Evolutionary conservation across 2,113 vertebrate genomes (phyloP), one percentile per base, ranked within the genome.

Genomic region (Ahaetulla prasina): DNA sequence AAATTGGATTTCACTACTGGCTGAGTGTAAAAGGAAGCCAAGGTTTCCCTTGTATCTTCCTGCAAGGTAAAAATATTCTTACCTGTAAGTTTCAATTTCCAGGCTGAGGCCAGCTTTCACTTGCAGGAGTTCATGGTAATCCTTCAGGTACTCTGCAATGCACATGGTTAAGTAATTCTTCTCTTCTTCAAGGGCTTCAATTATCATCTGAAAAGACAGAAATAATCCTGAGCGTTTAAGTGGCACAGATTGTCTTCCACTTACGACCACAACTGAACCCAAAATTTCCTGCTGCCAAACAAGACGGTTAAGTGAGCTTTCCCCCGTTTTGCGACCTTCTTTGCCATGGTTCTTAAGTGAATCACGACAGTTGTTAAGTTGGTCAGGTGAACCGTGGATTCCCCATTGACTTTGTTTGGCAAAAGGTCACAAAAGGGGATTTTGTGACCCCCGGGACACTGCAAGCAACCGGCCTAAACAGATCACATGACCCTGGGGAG

Each of bases 81-180:
- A 99, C 99, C 99, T 98, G 97, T 99, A 99, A 22, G 98, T 97
- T 35, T 98, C 98, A 94, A 99, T 98, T 96, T 99, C 99, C 94
- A 99, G 97, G 93, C 98, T 98, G 88, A 99, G 98, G 60, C 98
- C 97, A 23, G 98, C 98, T 96, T 99, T 99, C 95, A 98, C 98
- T 95, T 98, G 98, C 93, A 99, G 96, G 8, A 99, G 98, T 0
- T 99, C 98, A 93, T 99, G 98, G 85, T 99, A 98, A 74, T 99
- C 99, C 91, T 95, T 97, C 91, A 99, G 97, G 95, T 98, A 98
- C 60, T 98, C 97, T 0, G 97, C 97, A 94, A 99, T 98, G 4
- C 96, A 97, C 50, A 95, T 87, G 8, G 97, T 98, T 93, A 99
- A 97, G 95, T 96, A 92, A 45, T 96, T 98, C 94, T 98, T 98